Evolutionary conservation across 2,888 invertebrate genomes (phyloP).

Genomic region (Eupithecia vulgata): DNA sequence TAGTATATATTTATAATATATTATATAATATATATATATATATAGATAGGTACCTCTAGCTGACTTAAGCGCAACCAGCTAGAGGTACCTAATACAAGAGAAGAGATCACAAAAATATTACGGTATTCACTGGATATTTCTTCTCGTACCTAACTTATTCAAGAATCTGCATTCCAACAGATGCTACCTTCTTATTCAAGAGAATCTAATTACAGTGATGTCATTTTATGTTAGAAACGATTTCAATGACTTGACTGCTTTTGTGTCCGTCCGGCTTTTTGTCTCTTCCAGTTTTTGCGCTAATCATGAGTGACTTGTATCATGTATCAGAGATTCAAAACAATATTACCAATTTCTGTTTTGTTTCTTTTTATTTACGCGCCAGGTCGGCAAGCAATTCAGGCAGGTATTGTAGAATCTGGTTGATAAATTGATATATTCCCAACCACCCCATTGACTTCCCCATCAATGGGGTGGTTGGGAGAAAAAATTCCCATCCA

Average conservation of each 20-base stretch:
- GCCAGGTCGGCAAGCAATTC: not conserved
- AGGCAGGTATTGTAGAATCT: not conserved
- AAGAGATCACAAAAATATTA: too few species aligned
- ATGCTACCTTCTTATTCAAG: not conserved
- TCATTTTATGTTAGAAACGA: slow-evolving; percentile 23
- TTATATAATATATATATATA: too few species aligned
- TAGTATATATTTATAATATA: too few species aligned
- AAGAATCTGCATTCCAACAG: not conserved
- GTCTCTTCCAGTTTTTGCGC: slow-evolving; percentile 29
- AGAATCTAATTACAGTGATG: slow-evolving; percentile 30
- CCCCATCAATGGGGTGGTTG: too few species aligned
- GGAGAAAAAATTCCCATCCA: too few species aligned
- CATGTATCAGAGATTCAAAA: slow-evolving; percentile 23
- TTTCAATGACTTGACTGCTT: slow-evolving; percentile 29
- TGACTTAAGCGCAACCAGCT: too few species aligned
- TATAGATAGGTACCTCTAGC: too few species aligned
- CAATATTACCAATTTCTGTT: not conserved
- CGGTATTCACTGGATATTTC: not conserved
- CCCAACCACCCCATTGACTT: too few species aligned
- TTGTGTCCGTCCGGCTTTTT: slow-evolving; percentile 33
- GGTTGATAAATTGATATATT: too few species aligned
- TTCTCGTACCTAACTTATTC: not conserved
- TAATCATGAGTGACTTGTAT: slow-evolving; percentile 29
- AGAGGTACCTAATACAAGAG: too few species aligned
- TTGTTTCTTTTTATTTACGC: not conserved